Evolutionary conservation across 2,797 vertebrate species (phyloP), one percentile per base, ranked within the genome.

Genomic region (Sorex maritimensis): DNA sequence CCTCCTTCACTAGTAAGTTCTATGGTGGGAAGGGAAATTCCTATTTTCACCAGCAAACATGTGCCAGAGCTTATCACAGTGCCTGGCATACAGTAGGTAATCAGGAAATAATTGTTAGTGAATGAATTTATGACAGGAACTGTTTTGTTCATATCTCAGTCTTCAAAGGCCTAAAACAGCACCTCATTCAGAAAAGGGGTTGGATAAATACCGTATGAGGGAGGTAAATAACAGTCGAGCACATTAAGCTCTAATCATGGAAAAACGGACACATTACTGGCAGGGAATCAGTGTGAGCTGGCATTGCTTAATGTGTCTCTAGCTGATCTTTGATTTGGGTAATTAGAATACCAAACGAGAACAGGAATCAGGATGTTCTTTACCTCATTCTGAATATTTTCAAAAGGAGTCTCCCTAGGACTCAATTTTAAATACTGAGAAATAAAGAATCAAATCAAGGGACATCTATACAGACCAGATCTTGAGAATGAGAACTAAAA

Each of bases 131-230:
- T 86, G 65, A 83, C 86, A 24, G 63, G 46, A 91, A 67, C 21
- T 91, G 58, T 83, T 96, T 84, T 91, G 23, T 90, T 88, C 28
- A 26, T 88, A 71, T 90, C 41, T 88, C 34, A 75, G 52, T 90
- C 67, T 88, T 72, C 26, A 73, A 52, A 65, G 82, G 72, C 72
- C n/a, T 81, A 28, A 74, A 95, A 92, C 55, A 93, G 26, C 74
- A 49, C 26, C 28, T 79, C 9, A 5, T 88, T 90, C n/a, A 74
- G 81, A 73, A 61, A 88, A 90, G 44, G 52, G 15, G 11, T 74
- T 92, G 26, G 30, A 73, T 83, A 61, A 72, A 88, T 83, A 15
- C 26, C 77, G 23, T 78, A n/a, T 86, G 68, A 83, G 44, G 46
- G 30, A 92, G 30, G 52, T 74, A 82, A 8, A 67, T 65, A 23